Base-by-base conservation (phyloP, 2,888 invertebrate genomes). In the Reticulitermes lucifugus region DNA sequence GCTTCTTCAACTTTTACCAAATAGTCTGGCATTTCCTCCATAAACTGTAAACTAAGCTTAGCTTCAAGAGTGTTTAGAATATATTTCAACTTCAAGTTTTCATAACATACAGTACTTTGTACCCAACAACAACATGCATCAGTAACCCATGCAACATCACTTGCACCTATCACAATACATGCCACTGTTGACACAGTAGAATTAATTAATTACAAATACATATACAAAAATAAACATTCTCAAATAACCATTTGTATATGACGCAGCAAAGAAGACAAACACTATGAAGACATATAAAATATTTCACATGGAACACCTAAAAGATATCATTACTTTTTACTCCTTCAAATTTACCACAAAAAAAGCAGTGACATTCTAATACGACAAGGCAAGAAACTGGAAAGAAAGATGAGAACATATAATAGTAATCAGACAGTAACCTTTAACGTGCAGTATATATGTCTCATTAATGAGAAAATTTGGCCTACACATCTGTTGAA, bases 271-370 rank as follows among this genome's bases (percentile, higher is more conserved):
- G 70, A 70, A 70, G 14, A 70, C 5, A 55, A 70, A 70, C 14
- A 25, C 5, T 25, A 70, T 29, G 25, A n/a, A n/a, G 12, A 70
- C 4, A 25, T 2, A 70, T 9, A 9, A 25, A 70, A 29, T 25
- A 70, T 70, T 70, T 25, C n/a, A 70, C 70, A 70, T 70, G n/a
- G 25, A 70, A 70, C 70, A 70, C 12, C 70, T 70, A 25, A 25
- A 1, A 70, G 18, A 29, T 25, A 25, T n/a, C 6, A 70, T 70
- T n/a, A 70, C 9, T 70, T 29, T 25, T 70, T 70, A 29, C 14
- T 29, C n/a, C 7, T 70, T 25, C 70, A 70, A 70, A n/a, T 0
- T 25, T 70, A 70, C 18, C 18, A 29, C 25, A 29, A 70, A 70
- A 25, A n/a, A 70, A 70, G 70, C 70, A 70, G 70, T 65, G 70